A percentile compares a stretch with the other conserved stretches of the same genome.
These are phyloP conservation scores for Nicator chloris DNA, from an alignment of 2,113 vertebrate species.

Conservation along the genomic window DNA sequence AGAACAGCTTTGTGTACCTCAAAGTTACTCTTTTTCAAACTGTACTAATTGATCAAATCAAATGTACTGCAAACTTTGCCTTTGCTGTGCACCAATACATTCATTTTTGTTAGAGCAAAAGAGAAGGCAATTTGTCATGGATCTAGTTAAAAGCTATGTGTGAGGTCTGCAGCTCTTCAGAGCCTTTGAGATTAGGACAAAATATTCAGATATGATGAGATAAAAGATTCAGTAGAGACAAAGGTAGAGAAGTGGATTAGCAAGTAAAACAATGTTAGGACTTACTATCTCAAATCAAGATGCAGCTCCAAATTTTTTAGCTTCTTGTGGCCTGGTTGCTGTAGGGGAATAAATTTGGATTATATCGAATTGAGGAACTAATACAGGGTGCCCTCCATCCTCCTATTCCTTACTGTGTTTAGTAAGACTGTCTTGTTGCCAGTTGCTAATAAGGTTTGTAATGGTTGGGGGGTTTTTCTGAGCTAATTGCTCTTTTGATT, in stretches of 20 bases:
- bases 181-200: background rate
- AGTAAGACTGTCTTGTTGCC: background rate
- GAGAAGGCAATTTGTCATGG: background rate
- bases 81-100: background rate
- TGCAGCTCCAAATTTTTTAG: background rate
- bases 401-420: background rate
- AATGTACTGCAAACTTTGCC: background rate
- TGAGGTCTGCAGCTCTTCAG: background rate
- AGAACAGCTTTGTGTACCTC: background rate
- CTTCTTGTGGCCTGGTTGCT: background rate
- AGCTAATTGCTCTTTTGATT: background rate
- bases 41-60: background rate
- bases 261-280: background rate
- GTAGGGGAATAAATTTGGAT: background rate
- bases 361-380: background rate
- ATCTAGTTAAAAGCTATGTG: background rate
- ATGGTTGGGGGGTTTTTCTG: background rate
- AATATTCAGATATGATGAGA: background rate
- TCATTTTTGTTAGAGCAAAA: background rate
- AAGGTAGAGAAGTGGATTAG: background rate
- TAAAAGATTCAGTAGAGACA: background rate
- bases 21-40: background rate
- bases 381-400: background rate
- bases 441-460: background rate
- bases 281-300: background rate